Evolutionary conservation across 2,113 vertebrate species (phyloP).

Genomic region (Bagarius yarrelli): DNA sequence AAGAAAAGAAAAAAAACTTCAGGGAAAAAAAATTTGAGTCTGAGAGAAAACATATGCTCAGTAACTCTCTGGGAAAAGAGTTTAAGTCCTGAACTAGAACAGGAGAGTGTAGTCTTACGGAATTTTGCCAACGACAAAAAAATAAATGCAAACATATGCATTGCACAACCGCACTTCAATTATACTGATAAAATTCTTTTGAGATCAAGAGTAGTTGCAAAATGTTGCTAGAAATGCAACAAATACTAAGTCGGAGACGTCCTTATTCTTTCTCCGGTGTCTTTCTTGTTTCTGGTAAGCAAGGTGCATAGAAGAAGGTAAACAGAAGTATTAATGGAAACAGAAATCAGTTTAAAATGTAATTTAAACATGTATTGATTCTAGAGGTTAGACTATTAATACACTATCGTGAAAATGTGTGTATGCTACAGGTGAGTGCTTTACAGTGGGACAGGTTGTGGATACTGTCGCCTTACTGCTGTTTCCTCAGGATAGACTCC

Average conservation of each 20-base stretch:
- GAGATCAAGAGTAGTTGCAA: too few species aligned
- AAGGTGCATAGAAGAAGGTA: too few species aligned
- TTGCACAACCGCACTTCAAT: neutral
- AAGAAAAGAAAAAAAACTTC: constrained; percentile 3
- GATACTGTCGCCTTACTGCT: constrained; percentile 73
- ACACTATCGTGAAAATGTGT: neutral
- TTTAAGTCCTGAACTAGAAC: neutral
- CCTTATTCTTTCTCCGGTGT: too few species aligned
- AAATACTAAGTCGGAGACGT: too few species aligned
- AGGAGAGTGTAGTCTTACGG: neutral
- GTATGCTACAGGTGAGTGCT: neutral
- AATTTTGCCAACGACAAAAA: neutral
- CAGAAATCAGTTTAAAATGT: too few species aligned
- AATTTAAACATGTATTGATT: too few species aligned
- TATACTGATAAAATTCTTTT: neutral
- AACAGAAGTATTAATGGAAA: too few species aligned
- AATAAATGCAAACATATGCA: neutral
- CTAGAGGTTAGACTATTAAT: too few species aligned
- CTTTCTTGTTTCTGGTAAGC: too few species aligned
- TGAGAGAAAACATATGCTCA: constrained; percentile 29
- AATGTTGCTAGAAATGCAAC: too few species aligned
- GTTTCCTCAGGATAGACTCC: constrained; percentile 89
- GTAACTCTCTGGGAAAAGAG: constrained; percentile 1
- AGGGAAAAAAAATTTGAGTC: neutral
- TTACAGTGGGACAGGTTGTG: neutral